Conservation (phyloP, 2,797 vertebrate species). For the Odontamblyopus lacepedii region DNA sequence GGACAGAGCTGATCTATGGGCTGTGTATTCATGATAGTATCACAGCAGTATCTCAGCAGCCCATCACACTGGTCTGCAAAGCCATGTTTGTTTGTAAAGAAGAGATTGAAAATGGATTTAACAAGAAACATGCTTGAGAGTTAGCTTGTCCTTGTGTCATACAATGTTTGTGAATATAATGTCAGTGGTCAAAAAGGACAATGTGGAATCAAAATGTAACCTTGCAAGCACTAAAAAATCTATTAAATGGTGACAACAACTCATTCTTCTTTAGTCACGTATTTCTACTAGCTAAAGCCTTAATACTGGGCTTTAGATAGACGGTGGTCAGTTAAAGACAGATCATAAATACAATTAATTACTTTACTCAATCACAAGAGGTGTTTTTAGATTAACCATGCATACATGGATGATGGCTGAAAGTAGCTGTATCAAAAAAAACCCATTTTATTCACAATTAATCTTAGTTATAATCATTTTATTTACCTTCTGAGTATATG, state of each 20-base stretch:
- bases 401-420: not conserved
- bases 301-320: not conserved
- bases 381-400: not conserved
- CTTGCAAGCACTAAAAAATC: not conserved
- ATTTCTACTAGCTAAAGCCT: not conserved
- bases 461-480: not conserved
- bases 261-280: not conserved
- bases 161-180: conserved; percentile 18
- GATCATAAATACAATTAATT: too few relatives aligned
- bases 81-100: conserved; percentile 8
- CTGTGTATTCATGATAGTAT: conserved; percentile 22
- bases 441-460: not conserved
- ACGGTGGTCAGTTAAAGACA: too few relatives aligned
- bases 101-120: not conserved
- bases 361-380: too few relatives aligned
- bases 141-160: conserved; percentile 23
- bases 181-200: not conserved
- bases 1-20: conserved; percentile 23
- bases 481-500: not conserved
- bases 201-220: not conserved
- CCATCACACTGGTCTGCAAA: conserved; percentile 8
- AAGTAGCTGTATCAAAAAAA: not conserved
- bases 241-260: not conserved
- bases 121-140: conserved; percentile 12
- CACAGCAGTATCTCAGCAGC: conserved; percentile 10